Base-by-base conservation (phyloP, 30 jellyfish, hydroid and myxozoan genomes). In the Hydractinia echinata region DNA sequence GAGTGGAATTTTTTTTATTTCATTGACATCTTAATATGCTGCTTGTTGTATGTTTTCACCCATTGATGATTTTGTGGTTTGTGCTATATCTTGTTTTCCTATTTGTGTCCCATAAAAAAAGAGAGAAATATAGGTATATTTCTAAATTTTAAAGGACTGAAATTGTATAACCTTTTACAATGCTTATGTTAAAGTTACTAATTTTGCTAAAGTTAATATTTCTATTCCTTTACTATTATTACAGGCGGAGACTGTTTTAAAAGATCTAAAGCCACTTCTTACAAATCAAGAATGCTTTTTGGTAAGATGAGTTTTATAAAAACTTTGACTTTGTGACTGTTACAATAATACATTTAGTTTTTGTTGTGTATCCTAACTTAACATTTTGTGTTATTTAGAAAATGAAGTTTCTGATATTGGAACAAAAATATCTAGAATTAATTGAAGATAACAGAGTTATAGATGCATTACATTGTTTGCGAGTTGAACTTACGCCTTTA, bases 391-490 rank as follows among this genome's bases (percentile, higher is more conserved):
- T 21, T 69, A 73, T 83, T n/a, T 70, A 92, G 98, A 76, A 83
- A 80, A 92, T 92, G 98, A 83, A 71, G 72, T 92, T 76, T 70
- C 79, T 92, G 62, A 83, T 92, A 44, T 81, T 92, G 87, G 96
- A 92, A 84, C 98, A 92, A 56, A 92, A 92, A 73, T 92, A 53
- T 72, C 68, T 92, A 8, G 98, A 92, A 72, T 69, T 92, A 58
- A 60, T 92, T 80, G 98, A 92, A 56, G 98, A 92, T 76, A 89
- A 89, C 20, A 76, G 96, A 54, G 89, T 81, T 20, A 73, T 92
- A 13, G 98, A 92, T 49, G 98, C 98, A 7, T 67, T 92, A 30
- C 98, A 92, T 67, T 92, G 98, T 78, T 72, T 92, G 49, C 87
- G 98, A 53, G 67, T 82, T 13, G 98, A 92, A 56, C 83, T 92